A percentile compares a stretch with the other conserved stretches of the same genome.
phyloP scores from a whole-genome alignment of 2,888 invertebrate species.

The Orthosia incerta region DNA sequence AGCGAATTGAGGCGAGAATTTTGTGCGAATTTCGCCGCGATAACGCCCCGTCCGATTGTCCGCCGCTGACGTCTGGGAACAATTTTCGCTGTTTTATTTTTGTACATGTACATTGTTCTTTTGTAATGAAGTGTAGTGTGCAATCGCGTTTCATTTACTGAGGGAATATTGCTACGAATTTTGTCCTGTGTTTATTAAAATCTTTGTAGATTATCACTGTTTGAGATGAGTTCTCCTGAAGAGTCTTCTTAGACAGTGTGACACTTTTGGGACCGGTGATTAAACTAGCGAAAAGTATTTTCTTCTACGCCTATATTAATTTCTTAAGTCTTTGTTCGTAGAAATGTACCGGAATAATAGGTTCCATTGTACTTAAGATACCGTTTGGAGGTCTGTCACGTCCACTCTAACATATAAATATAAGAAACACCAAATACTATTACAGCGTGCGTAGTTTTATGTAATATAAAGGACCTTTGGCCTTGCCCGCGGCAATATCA shows the following conservation, averaged over 20 bases:
- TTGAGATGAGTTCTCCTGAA: constrained; percentile 38
- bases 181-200: constrained; percentile 50
- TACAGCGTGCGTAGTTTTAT: constrained; percentile 56
- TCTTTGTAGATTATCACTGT: constrained; percentile 47
- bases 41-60: constrained; percentile 74
- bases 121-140: constrained; percentile 77
- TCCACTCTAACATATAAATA: constrained; percentile 49
- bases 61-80: constrained; percentile 70
- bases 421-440: constrained; percentile 59
- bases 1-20: constrained; percentile 74
- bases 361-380: constrained; percentile 31
- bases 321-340: constrained; percentile 24
- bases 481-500: constrained; percentile 55
- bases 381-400: constrained; percentile 49
- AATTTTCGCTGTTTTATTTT: constrained; percentile 69
- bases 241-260: constrained; percentile 17
- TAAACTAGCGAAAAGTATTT: constrained; percentile 21
- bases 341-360: constrained; percentile 10
- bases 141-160: constrained; percentile 61
- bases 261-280: constrained; percentile 25
- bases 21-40: constrained; percentile 72
- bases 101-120: constrained; percentile 69
- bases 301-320: constrained; percentile 20
- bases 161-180: constrained; percentile 49
- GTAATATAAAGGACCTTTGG: constrained; percentile 56